phyloP scores from a whole-genome alignment of 2,888 invertebrate species.

The Anodontia alba region DNA sequence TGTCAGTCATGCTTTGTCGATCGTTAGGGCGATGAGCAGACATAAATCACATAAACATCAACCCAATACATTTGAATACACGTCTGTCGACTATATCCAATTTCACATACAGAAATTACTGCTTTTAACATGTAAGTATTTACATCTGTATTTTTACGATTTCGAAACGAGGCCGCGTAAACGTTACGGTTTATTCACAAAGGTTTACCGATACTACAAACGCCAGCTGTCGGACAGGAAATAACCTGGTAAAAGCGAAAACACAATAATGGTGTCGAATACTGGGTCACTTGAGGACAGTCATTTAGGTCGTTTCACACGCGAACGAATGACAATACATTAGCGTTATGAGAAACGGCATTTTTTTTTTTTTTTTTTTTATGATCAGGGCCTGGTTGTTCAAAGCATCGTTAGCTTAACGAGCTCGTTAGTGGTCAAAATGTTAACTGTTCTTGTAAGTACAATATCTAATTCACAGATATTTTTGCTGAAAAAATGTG shows the following conservation, averaged over 20 bases:
- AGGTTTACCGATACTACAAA: conserved; percentile 2
- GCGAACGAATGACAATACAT: too few relatives aligned
- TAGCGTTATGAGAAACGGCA: too few relatives aligned
- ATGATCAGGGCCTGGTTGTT: too few relatives aligned
- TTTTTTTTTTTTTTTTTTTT: too few relatives aligned
- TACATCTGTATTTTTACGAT: background rate
- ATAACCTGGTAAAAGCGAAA: background rate
- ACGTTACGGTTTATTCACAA: background rate
- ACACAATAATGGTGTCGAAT: background rate
- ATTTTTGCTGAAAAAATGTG: too few relatives aligned
- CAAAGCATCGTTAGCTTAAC: too few relatives aligned
- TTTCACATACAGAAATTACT: background rate
- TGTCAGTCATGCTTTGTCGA: conserved; percentile 4
- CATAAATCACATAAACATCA: background rate
- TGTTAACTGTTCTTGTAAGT: too few relatives aligned
- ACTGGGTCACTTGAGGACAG: background rate
- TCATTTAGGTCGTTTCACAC: background rate
- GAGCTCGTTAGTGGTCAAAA: too few relatives aligned
- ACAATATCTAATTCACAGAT: too few relatives aligned
- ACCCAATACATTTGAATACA: conserved; percentile 7
- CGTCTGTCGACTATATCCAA: conserved; percentile 1
- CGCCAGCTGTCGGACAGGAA: background rate
- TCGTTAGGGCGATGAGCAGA: background rate
- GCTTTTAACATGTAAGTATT: background rate
- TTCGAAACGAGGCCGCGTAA: conserved; percentile 1